A percentile compares a stretch with the other conserved stretches of the same genome.
Conservation (phyloP, 2,113 vertebrate species). For the Dermatemys mawii region DNA sequence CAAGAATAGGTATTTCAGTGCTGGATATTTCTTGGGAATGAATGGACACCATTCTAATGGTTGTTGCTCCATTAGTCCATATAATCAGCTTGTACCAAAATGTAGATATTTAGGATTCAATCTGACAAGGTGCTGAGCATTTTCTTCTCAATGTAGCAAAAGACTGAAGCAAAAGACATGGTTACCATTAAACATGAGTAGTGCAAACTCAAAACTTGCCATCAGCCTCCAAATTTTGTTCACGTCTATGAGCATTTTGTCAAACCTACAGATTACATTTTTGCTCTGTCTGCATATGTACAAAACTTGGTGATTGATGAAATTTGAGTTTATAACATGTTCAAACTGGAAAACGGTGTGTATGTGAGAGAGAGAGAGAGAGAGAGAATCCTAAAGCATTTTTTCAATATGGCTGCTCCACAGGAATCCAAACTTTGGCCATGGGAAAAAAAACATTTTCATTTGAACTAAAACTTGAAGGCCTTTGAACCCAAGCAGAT, state of each 20-base stretch:
- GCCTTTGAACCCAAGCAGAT: background rate
- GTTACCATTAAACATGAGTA: background rate
- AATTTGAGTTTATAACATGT: background rate
- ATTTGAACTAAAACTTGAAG: background rate
- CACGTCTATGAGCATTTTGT: background rate
- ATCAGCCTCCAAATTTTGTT: background rate
- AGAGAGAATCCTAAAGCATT: background rate
- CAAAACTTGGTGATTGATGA: background rate
- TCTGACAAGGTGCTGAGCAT: background rate
- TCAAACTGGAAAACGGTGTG: background rate
- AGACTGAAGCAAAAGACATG: background rate
- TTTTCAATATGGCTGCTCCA: background rate
- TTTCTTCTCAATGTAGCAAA: background rate
- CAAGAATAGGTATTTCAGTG: background rate
- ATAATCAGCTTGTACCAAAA: background rate
- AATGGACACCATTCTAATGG: background rate
- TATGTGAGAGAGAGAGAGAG: background rate
- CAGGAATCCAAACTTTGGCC: background rate
- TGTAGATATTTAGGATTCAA: background rate
- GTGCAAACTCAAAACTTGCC: background rate
- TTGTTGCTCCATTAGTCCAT: background rate
- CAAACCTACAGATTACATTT: background rate
- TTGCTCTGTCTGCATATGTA: background rate
- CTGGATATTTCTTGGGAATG: background rate
- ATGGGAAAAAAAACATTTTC: background rate